phyloP scores from a whole-genome alignment of 2,888 invertebrate genomes.

The Tetranychus truncatus region DNA sequence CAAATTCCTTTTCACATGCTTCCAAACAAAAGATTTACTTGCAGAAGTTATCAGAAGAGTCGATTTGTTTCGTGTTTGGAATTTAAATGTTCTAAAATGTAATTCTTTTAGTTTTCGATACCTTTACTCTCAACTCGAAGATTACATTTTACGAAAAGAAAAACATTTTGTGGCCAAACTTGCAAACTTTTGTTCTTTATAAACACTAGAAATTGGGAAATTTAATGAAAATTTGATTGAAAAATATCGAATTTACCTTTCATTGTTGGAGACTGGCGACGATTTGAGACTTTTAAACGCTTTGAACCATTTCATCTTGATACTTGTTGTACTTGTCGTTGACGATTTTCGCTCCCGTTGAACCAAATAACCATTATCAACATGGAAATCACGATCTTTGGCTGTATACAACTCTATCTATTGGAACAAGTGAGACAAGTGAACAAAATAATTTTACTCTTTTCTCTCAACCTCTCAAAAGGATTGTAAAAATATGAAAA shows the following conservation, averaged over 20 bases:
- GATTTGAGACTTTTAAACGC: slow-evolving; percentile 77
- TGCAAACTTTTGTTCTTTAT: too few species aligned
- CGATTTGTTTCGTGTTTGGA: too few species aligned
- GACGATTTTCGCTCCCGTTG: slow-evolving; percentile 21
- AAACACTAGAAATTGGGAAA: too few species aligned
- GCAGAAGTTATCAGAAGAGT: too few species aligned
- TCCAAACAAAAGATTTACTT: too few species aligned
- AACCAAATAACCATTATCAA: background rate
- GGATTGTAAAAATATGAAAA: background rate
- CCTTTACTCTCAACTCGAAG: too few species aligned
- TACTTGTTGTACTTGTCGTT: slow-evolving; percentile 43
- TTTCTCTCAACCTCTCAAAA: background rate
- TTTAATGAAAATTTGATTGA: too few species aligned
- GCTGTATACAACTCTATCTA: slow-evolving; percentile 3
- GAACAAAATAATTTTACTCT: background rate
- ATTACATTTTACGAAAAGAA: too few species aligned
- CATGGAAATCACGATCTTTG: slow-evolving; percentile 6
- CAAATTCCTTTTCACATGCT: too few species aligned
- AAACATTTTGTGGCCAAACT: too few species aligned
- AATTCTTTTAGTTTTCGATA: too few species aligned
- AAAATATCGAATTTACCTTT: slow-evolving; percentile 20
- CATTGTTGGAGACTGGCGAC: slow-evolving; percentile 21
- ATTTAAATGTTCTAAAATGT: too few species aligned
- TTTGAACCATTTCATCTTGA: slow-evolving; percentile 94
- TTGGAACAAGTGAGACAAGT: background rate